Percentiles rank a stretch among this genome's conserved stretches.
These are phyloP conservation scores for Synergus gifuensis DNA, from an alignment of 2,888 invertebrate genomes.

Conservation along the genomic window DNA sequence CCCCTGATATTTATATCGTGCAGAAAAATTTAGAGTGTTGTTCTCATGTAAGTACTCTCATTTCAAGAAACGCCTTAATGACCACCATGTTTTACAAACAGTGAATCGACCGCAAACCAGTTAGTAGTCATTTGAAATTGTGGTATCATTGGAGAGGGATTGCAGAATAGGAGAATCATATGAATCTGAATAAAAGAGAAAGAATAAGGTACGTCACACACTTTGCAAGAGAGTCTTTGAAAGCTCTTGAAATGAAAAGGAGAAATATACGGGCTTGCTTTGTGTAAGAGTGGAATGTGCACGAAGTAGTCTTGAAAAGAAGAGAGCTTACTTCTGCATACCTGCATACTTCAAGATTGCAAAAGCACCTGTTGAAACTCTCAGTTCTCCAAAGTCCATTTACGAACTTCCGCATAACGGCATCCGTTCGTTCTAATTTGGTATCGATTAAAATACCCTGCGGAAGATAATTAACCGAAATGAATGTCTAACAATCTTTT, in stretches of 20 bases:
- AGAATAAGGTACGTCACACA: constrained; percentile 54
- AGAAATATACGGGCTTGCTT: constrained; percentile 74
- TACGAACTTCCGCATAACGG: constrained; percentile 18
- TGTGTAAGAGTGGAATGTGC: constrained; percentile 66
- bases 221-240: constrained; percentile 58
- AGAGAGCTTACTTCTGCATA: constrained; percentile 71
- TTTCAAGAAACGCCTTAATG: constrained; percentile 61
- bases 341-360: constrained; percentile 70
- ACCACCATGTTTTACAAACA: constrained; percentile 73
- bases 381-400: constrained; percentile 42
- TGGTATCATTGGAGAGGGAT: background rate
- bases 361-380: constrained; percentile 75
- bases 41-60: no score
- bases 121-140: constrained; percentile 44
- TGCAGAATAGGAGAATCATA: constrained; percentile 16
- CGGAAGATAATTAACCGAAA: no score
- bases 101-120: constrained; percentile 64
- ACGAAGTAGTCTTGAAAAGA: constrained; percentile 69
- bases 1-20: no score
- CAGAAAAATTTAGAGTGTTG: no score
- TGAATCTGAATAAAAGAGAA: constrained; percentile 51
- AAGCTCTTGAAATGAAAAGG: constrained; percentile 64
- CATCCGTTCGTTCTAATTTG: background rate
- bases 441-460: background rate
- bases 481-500: no score